phyloP scores from a whole-genome alignment of 2,888 invertebrate genomes.

The Ectropis crepuscularia region DNA sequence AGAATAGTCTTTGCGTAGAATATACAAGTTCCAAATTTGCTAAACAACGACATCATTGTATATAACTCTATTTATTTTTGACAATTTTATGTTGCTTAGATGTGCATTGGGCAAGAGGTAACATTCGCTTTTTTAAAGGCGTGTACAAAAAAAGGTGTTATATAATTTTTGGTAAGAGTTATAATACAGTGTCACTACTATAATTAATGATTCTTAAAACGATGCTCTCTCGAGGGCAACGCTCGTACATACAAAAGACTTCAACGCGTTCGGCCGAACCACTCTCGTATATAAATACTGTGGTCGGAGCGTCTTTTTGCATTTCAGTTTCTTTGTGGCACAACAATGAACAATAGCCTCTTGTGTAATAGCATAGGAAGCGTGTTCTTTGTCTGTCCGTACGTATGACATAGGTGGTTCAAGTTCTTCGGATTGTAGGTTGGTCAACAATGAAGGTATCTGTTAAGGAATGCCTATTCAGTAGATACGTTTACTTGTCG shows the following conservation, averaged over 20 bases:
- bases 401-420: constrained; percentile 11
- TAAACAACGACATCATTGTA: no score
- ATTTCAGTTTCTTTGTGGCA: constrained; percentile 5
- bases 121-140: no score
- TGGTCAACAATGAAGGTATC: constrained; percentile 6
- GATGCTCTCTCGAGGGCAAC: not conserved
- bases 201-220: no score
- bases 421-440: constrained; percentile 8
- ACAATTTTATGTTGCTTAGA: no score
- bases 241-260: constrained; percentile 11
- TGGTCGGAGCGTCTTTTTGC: constrained; percentile 10
- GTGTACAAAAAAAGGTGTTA: no score
- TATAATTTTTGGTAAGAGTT: no score
- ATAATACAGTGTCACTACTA: no score
- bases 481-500: no score
- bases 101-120: no score
- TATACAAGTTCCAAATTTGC: no score
- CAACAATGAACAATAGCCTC: constrained; percentile 20
- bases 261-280: constrained; percentile 1
- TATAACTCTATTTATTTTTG: no score
- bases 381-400: constrained; percentile 15
- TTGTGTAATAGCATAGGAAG: constrained; percentile 22
- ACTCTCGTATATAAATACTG: not conserved
- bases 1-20: no score
- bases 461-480: not conserved